Evolutionary conservation across 2,797 vertebrate genomes (phyloP), one percentile per base, ranked within the genome.

Genomic region (Typhlichthys eigenmanni): DNA sequence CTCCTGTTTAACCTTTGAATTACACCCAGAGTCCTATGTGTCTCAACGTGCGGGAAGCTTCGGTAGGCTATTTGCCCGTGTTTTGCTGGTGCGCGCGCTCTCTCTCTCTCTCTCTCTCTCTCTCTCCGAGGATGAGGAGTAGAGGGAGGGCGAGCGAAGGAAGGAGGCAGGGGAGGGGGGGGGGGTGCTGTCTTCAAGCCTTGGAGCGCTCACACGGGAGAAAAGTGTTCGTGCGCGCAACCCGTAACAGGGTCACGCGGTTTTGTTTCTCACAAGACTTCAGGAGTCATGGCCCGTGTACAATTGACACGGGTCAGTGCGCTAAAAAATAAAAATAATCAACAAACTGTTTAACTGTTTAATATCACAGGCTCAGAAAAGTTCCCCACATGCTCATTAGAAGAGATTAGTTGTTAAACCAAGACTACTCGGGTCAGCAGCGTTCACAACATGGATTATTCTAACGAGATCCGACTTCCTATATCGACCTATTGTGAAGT

Each of bases 111-210:
- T 71, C 71, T 59, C 58, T 63, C 38, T 68, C 54, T 48, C 55
- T 56, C 38, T 46, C 49, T 55, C 56, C 46, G 47, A 51, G 46
- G 49, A 45, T 59, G 17, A 52, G 43, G 49, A n/a, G n/a, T 6
- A 34, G 16, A 51, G 52, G 12, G n/a, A 47, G 50, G 55, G 60
- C 52, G 59, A 55, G 19, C 8, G 61, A 14, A 43, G 34, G 52
- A 24, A 17, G 13, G 24, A 29, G 24, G 24, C 4, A 29, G 3
- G 24, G 24, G 24, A 4, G 24, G 12, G 10, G n/a, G 11, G 16
- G 16, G 13, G 64, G 53, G 16, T 7, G 48, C 43, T 60, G 77
- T 80, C 3, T 13, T 4, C 83, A 79, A 82, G 75, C 78, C 74
- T 75, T 66, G 34, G 34, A 55, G 71, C 61, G 66, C 65, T 53